phyloP scores from a whole-genome alignment of 2,113 vertebrate genomes.

The Centropus bengalensis region DNA sequence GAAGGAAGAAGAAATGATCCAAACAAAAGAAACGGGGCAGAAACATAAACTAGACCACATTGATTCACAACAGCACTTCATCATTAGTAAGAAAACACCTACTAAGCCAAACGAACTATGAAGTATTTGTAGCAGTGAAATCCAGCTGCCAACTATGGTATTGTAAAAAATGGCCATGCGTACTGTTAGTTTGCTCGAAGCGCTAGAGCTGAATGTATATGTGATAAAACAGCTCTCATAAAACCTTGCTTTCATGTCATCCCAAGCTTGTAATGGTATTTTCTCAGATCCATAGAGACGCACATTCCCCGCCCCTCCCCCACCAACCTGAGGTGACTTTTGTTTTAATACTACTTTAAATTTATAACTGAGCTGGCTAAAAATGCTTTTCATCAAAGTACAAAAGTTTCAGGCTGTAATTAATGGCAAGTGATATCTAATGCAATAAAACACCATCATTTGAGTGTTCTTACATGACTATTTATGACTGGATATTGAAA shows the following conservation, averaged over 20 bases:
- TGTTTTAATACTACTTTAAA: slow-evolving; percentile 51
- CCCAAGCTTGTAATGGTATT: slow-evolving; percentile 9
- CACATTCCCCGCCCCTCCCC: no score
- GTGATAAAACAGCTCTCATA: slow-evolving; percentile 18
- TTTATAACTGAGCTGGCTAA: slow-evolving; percentile 60
- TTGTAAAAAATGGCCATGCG: not conserved
- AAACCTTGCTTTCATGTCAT: slow-evolving; percentile 21
- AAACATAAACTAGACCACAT: not conserved
- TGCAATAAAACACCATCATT: slow-evolving; percentile 69
- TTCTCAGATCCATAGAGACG: not conserved
- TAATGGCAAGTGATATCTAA: slow-evolving; percentile 69
- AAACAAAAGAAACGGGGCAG: not conserved
- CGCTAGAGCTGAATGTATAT: not conserved
- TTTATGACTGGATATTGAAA: slow-evolving; percentile 75
- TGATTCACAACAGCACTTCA: slow-evolving; percentile 17
- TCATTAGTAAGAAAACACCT: slow-evolving; percentile 10
- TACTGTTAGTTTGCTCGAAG: not conserved
- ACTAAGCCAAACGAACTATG: slow-evolving; percentile 19
- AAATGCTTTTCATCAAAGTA: slow-evolving; percentile 71
- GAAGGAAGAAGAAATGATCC: slow-evolving; percentile 7
- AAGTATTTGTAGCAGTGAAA: slow-evolving; percentile 36
- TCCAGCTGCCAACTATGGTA: slow-evolving; percentile 14
- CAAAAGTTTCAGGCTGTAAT: slow-evolving; percentile 65
- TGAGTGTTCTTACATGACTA: slow-evolving; percentile 73
- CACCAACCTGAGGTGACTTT: slow-evolving; percentile 49